A percentile compares a stretch with the other conserved stretches of the same genome.
Conservation (phyloP, 2,888 invertebrate genomes). For the Chaetogeoica ovagalla region DNA sequence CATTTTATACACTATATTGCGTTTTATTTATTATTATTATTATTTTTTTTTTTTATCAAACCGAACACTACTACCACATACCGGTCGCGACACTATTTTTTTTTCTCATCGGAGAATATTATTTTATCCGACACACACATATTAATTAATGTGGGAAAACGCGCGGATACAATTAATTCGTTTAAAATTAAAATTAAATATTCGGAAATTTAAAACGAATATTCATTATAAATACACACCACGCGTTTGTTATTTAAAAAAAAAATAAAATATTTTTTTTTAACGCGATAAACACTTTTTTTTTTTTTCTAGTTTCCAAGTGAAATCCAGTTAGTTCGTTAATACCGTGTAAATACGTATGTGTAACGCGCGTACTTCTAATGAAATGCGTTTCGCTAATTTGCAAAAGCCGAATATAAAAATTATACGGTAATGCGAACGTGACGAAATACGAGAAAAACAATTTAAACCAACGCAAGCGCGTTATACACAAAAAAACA, state of each 20-base stretch:
- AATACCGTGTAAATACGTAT: background rate
- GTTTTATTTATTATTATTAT: too few relatives aligned
- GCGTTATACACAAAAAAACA: background rate
- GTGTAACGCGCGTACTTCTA: too few relatives aligned
- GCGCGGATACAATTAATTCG: background rate
- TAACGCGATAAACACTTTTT: too few relatives aligned
- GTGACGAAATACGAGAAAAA: conserved; percentile 15
- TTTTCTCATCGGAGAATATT: background rate
- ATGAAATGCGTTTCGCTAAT: conserved; percentile 10
- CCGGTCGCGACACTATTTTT: background rate
- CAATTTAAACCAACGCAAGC: background rate
- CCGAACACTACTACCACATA: too few relatives aligned
- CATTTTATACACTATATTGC: background rate
- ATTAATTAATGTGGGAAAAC: conserved; percentile 46
- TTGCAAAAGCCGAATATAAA: conserved; percentile 15
- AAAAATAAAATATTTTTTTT: background rate
- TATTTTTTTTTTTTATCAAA: background rate
- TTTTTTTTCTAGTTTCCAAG: background rate
- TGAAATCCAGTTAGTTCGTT: background rate
- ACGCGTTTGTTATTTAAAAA: background rate
- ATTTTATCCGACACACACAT: background rate
- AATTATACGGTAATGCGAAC: conserved; percentile 33
- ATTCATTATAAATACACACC: background rate
- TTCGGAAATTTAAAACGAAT: background rate
- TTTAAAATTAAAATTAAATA: background rate